A percentile compares a stretch with the other conserved stretches of the same genome.
These are phyloP conservation scores for Aplochiton taeniatus DNA, from an alignment of 2,797 vertebrate genomes.

Conservation along the genomic window DNA sequence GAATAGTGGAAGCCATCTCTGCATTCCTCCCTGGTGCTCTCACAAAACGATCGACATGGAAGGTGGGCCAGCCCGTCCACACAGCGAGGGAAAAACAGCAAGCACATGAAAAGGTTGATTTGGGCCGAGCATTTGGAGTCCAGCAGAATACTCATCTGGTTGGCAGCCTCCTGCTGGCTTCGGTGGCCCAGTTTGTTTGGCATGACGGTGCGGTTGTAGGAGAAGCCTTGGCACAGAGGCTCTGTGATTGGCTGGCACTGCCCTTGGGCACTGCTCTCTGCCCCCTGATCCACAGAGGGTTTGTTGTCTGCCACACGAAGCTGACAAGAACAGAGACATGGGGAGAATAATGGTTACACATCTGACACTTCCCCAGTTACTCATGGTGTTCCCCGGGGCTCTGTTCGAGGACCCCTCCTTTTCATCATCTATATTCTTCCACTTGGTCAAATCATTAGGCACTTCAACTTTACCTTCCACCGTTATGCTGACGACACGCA, in stretches of 20 bases:
- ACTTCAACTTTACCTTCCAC: too few species aligned
- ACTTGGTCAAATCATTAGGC: too few species aligned
- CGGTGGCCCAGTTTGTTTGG: conserved; percentile 65
- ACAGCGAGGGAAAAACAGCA: conserved; percentile 62
- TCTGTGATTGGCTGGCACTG: conserved; percentile 66
- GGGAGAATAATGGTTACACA: too few species aligned
- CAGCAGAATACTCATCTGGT: conserved; percentile 63
- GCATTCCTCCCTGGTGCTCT: conserved; percentile 45
- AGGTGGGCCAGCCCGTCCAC: conserved; percentile 42
- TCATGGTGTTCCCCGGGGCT: too few species aligned
- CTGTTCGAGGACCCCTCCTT: too few species aligned
- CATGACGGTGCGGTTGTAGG: conserved; percentile 61
- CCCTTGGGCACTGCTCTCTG: conserved; percentile 43
- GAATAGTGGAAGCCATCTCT: conserved; percentile 23
- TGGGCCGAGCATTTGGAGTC: conserved; percentile 41
- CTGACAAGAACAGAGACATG: background rate
- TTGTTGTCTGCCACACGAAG: background rate
- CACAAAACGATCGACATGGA: conserved; percentile 65
- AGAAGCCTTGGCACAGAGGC: conserved; percentile 57
- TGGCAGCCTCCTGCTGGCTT: conserved; percentile 54
- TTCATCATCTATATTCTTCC: too few species aligned
- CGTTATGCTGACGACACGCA: too few species aligned
- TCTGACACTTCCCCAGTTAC: too few species aligned
- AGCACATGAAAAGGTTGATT: conserved; percentile 61
- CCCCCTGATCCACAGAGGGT: conserved; percentile 38